phyloP scores from a whole-genome alignment of 2,888 invertebrate species.

The Latrodectus hesperus region DNA sequence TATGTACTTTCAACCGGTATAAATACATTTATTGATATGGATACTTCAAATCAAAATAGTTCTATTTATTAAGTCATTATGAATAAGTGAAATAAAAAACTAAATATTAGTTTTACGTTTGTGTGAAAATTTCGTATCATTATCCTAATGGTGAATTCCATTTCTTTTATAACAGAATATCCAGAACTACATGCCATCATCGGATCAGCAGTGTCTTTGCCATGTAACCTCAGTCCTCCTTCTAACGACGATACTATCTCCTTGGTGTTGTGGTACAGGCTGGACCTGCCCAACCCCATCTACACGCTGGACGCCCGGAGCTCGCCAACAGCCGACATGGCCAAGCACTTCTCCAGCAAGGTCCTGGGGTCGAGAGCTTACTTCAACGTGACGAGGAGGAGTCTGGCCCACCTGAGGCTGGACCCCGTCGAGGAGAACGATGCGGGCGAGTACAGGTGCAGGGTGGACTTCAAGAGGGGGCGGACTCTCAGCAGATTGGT shows the following conservation, averaged over 20 bases:
- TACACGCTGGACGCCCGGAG: slow-evolving; percentile 67
- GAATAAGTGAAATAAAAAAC: no score
- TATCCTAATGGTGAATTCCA: not conserved
- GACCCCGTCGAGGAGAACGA: slow-evolving; percentile 66
- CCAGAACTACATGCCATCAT: slow-evolving; percentile 62
- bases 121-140: no score
- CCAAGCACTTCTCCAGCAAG: slow-evolving; percentile 67
- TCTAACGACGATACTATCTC: slow-evolving; percentile 66
- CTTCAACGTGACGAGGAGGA: slow-evolving; percentile 61
- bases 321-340: slow-evolving; percentile 41
- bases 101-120: no score
- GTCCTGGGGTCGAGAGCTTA: slow-evolving; percentile 64
- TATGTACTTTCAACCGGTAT: no score
- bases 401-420: slow-evolving; percentile 50
- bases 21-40: no score
- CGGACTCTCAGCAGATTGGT: slow-evolving; percentile 62
- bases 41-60: no score
- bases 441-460: slow-evolving; percentile 68
- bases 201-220: slow-evolving; percentile 58
- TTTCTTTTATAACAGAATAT: slow-evolving; percentile 44
- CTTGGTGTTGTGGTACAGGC: slow-evolving; percentile 68
- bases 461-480: slow-evolving; percentile 69
- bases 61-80: no score
- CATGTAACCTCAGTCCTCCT: slow-evolving; percentile 68
- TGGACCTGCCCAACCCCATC: slow-evolving; percentile 63